phyloP scores from a whole-genome alignment of 2,797 vertebrate genomes.

The Mareca penelope region DNA sequence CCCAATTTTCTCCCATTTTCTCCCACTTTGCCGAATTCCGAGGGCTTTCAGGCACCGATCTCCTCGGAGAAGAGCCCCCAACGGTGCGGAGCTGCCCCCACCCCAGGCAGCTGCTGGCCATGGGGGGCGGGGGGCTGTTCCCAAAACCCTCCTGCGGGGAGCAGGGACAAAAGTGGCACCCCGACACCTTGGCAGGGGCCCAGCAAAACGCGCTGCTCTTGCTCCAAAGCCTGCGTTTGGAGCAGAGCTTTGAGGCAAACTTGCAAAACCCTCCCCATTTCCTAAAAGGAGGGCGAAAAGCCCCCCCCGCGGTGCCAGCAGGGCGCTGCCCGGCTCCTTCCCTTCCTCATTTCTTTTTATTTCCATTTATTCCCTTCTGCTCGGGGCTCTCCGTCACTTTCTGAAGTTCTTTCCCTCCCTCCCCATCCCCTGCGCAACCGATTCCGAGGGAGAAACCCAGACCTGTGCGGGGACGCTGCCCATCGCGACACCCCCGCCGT shows the following conservation, averaged over 20 bases:
- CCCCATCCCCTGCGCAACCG: not conserved
- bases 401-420: not conserved
- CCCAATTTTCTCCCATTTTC: not conserved
- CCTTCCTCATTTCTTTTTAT: not conserved
- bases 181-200: slow-evolving; percentile 20
- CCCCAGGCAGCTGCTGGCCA: slow-evolving; percentile 25
- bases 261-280: fast-evolving
- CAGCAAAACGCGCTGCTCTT: not conserved
- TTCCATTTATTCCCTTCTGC: not conserved
- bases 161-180: not conserved
- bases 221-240: fast-evolving
- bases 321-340: not conserved
- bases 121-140: not conserved
- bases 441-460: not conserved
- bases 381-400: not conserved
- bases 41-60: not conserved
- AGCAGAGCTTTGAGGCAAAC: not conserved
- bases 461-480: not conserved
- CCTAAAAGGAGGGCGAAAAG: not conserved
- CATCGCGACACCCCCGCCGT: fast-evolving
- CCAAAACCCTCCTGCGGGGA: slow-evolving; percentile 18
- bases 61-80: not conserved
- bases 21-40: not conserved
- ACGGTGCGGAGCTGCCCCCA: not conserved
- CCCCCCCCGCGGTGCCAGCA: not conserved